Conservation (phyloP, 2,113 vertebrate species). For the Desmodus rotundus region DNA sequence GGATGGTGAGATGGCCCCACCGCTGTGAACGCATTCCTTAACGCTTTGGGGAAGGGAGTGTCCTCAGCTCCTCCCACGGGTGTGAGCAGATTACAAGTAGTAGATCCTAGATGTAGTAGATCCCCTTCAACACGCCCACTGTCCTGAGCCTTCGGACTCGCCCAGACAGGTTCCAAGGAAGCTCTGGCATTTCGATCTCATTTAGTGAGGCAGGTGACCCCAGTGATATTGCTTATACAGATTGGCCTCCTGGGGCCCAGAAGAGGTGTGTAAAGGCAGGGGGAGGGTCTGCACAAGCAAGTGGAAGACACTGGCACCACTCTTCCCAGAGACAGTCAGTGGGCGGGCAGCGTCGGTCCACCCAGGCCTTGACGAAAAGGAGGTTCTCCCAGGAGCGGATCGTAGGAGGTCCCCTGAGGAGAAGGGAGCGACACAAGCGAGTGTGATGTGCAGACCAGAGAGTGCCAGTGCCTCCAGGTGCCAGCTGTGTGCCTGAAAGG, state of each 20-base stretch:
- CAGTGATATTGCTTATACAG: neutral
- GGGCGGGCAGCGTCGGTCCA: neutral
- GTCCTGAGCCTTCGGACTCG: neutral
- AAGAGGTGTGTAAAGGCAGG: neutral
- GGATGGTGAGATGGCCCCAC: too few species aligned
- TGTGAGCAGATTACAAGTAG: neutral
- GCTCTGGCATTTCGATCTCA: neutral
- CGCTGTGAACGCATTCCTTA: neutral
- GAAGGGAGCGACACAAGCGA: neutral
- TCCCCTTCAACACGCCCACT: fast-evolving
- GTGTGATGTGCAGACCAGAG: neutral
- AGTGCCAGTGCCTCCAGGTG: too few species aligned
- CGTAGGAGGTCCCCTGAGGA: neutral
- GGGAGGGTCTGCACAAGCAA: neutral
- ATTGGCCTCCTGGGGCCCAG: neutral
- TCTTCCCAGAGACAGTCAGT: neutral
- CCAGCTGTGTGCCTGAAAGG: neutral
- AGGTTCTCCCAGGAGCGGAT: neutral
- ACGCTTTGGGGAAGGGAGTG: too few species aligned
- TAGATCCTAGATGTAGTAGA: neutral
- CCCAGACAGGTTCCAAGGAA: neutral
- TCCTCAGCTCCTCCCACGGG: neutral
- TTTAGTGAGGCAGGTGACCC: neutral
- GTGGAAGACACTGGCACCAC: neutral
- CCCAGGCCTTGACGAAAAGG: neutral